Evolutionary conservation across 2,113 vertebrate genomes (phyloP).

Genomic region (Silurus asotus): DNA sequence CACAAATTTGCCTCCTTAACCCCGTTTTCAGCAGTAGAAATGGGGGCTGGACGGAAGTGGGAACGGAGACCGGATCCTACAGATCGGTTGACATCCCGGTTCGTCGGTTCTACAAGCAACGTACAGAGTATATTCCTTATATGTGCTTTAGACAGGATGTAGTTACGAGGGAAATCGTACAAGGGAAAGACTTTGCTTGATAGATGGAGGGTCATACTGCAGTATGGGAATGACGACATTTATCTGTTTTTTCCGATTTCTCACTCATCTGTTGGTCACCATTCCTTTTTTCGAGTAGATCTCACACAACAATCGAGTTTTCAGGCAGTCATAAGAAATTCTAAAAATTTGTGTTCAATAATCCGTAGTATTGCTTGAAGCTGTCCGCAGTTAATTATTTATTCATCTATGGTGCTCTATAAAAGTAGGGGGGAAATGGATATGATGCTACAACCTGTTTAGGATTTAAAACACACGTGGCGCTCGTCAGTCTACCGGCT

Average conservation of each 20-base stretch:
- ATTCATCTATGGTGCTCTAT: not conserved
- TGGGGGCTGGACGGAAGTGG: slow-evolving; percentile 4
- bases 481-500: no score
- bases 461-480: not conserved
- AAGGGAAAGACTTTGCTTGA: slow-evolving; percentile 23
- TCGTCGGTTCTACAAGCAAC: slow-evolving; percentile 55
- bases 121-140: slow-evolving; percentile 45
- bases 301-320: not conserved
- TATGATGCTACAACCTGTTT: not conserved
- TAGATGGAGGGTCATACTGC: slow-evolving; percentile 19
- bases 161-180: slow-evolving; percentile 6
- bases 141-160: slow-evolving; percentile 29
- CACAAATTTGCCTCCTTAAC: not conserved
- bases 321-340: not conserved
- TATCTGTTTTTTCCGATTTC: not conserved
- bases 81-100: slow-evolving; percentile 18
- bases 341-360: not conserved
- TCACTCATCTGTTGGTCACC: slow-evolving; percentile 6
- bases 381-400: not conserved
- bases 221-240: not conserved
- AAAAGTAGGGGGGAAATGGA: not conserved
- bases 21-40: slow-evolving; percentile 13
- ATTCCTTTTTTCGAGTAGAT: slow-evolving; percentile 30
- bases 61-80: slow-evolving; percentile 1
- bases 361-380: slow-evolving; percentile 13